These are phyloP conservation scores for Semotilus atromaculatus DNA, from an alignment of 2,797 vertebrate genomes.

Conservation along the genomic window DNA sequence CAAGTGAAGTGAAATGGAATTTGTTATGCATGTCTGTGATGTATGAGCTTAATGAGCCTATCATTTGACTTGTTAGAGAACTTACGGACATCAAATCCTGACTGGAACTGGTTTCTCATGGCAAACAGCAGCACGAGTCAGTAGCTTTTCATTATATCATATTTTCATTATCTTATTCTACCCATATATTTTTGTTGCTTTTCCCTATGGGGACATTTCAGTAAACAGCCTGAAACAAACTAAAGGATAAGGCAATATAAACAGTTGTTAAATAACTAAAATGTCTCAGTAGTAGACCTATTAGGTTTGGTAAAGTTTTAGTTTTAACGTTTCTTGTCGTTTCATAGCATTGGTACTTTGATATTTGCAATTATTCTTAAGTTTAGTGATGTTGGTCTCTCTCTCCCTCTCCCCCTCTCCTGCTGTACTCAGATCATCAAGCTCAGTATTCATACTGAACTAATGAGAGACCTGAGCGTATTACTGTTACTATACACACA, in stretches of 20 bases:
- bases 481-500: constrained; percentile 25
- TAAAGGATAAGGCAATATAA: not conserved
- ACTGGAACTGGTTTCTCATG: not conserved
- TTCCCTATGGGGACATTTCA: not conserved
- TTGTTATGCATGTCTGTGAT: constrained; percentile 27
- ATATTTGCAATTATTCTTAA: constrained; percentile 23
- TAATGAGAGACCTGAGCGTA: constrained; percentile 33
- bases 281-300: not conserved
- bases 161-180: not conserved
- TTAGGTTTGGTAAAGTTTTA: not conserved
- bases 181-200: not conserved
- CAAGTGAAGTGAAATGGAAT: constrained; percentile 23
- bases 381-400: not conserved
- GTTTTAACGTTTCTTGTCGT: not conserved
- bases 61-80: constrained; percentile 3
- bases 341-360: not conserved
- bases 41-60: not conserved
- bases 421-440: constrained; percentile 17
- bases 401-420: not conserved
- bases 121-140: not conserved
- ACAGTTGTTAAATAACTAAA: not conserved
- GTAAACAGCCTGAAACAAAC: not conserved
- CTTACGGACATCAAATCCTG: not conserved
- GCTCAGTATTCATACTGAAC: constrained; percentile 4
- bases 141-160: not conserved